These are phyloP conservation scores for Nomada fucata DNA, from an alignment of 2,888 invertebrate genomes.

Conservation along the genomic window DNA sequence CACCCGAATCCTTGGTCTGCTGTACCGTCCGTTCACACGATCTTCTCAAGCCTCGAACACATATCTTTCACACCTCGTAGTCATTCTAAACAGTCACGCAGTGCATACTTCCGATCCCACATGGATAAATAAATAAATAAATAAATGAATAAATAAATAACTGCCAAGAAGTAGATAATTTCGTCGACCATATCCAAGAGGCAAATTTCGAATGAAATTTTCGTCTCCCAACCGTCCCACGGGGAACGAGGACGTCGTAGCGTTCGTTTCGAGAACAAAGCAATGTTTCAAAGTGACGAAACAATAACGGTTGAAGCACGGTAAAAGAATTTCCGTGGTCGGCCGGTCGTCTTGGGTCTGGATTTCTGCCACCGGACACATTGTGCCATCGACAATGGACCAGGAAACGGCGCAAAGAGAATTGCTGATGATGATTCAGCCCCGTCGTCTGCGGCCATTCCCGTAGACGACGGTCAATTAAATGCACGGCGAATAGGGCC, in stretches of 20 bases:
- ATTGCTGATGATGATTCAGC: slow-evolving; percentile 58
- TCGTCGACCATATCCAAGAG: too few species aligned
- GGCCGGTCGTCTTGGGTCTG: not conserved
- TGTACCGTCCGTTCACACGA: too few species aligned
- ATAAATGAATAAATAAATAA: too few species aligned
- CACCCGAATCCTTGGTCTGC: too few species aligned
- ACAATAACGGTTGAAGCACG: not conserved
- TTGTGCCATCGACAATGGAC: slow-evolving; percentile 25
- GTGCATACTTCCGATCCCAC: too few species aligned
- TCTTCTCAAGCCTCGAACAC: too few species aligned
- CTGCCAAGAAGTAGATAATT: too few species aligned
- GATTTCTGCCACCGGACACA: slow-evolving; percentile 3
- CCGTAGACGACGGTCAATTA: slow-evolving; percentile 62
- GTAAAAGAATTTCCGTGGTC: not conserved
- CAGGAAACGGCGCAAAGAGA: slow-evolving; percentile 30
- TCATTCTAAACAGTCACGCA: too few species aligned
- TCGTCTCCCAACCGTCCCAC: not conserved
- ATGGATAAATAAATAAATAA: too few species aligned
- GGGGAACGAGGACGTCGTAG: too few species aligned
- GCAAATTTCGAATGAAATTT: not conserved
- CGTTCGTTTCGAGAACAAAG: not conserved
- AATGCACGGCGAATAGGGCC: slow-evolving; percentile 45
- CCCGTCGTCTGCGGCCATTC: slow-evolving; percentile 42
- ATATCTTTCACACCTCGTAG: too few species aligned
- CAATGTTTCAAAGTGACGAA: slow-evolving; percentile 2